phyloP scores from a whole-genome alignment of 1,140 invertebrate species.

The Pseudomyrmex sp. region DNA sequence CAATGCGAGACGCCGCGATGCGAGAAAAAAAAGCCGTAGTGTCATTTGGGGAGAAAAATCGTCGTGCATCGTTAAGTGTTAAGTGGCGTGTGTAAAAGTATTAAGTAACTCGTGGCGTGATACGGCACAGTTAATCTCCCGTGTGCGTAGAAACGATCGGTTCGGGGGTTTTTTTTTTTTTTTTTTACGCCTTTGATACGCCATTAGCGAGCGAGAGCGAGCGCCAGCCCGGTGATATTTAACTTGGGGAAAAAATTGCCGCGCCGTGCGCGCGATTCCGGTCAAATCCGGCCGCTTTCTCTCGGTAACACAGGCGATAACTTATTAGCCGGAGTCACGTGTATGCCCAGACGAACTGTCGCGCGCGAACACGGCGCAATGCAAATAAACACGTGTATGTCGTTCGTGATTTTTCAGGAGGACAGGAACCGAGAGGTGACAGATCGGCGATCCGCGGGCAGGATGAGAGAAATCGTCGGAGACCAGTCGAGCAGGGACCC shows the following conservation, averaged over 20 bases:
- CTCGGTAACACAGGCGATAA: neutral
- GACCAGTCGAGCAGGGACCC: constrained; percentile 72
- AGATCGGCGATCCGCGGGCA: constrained; percentile 43
- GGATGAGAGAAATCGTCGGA: constrained; percentile 73
- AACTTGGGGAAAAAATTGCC: constrained; percentile 49
- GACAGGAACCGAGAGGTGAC: constrained; percentile 37
- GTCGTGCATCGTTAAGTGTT: constrained; percentile 62
- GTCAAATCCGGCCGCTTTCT: neutral
- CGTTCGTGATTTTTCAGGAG: constrained; percentile 58
- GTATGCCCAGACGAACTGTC: neutral
- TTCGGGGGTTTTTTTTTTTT: constrained; percentile 31
- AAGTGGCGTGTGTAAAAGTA: constrained; percentile 66
- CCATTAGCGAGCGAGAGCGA: neutral
- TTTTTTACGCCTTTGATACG: constrained; percentile 18
- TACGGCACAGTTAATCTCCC: constrained; percentile 62
- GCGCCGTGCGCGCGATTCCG: neutral
- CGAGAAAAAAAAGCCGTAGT: neutral
- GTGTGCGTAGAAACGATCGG: constrained; percentile 48
- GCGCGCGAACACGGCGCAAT: neutral
- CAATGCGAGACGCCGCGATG: too few species aligned
- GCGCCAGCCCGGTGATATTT: constrained; percentile 37
- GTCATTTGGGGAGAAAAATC: constrained; percentile 39
- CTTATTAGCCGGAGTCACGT: constrained; percentile 28
- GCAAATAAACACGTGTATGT: neutral
- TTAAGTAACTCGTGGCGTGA: constrained; percentile 68